A percentile compares a stretch with the other conserved stretches of the same genome.
Conservation (phyloP, 2,888 invertebrate species). For the Monochamus alternatus region DNA sequence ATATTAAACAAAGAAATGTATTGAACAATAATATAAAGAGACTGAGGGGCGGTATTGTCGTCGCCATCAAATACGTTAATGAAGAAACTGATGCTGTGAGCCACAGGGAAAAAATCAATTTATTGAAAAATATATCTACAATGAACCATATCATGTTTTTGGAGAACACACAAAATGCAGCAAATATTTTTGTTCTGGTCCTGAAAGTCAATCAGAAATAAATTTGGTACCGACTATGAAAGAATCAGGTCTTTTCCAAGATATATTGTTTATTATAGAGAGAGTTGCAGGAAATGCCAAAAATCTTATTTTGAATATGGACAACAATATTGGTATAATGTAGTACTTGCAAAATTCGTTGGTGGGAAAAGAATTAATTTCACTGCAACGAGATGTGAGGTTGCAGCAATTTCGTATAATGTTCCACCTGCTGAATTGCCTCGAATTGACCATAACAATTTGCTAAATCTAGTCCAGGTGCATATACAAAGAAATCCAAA, state of each 20-base stretch:
- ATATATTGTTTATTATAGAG: neutral
- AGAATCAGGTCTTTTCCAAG: neutral
- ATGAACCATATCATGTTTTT: neutral
- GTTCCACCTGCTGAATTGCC: neutral
- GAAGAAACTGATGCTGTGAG: neutral
- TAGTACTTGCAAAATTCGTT: conserved; percentile 58
- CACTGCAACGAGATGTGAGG: conserved; percentile 55
- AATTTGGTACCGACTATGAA: neutral
- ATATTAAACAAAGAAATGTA: neutral
- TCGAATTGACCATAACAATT: neutral
- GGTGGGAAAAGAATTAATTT: conserved; percentile 62
- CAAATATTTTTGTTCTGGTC: neutral
- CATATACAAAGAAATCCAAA: neutral
- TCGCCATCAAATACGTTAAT: neutral
- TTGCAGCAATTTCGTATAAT: conserved; percentile 61
- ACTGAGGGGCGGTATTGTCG: neutral
- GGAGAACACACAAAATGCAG: conserved; percentile 6
- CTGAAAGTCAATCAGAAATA: neutral
- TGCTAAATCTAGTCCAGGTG: neutral
- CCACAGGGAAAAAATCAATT: neutral
- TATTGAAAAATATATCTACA: neutral
- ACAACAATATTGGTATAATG: conserved; percentile 59
- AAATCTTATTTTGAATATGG: conserved; percentile 36
- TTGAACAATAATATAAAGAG: neutral
- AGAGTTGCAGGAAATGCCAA: neutral